These are phyloP conservation scores for Acomys russatus DNA, from an alignment of 2,797 vertebrate genomes.

Conservation along the genomic window DNA sequence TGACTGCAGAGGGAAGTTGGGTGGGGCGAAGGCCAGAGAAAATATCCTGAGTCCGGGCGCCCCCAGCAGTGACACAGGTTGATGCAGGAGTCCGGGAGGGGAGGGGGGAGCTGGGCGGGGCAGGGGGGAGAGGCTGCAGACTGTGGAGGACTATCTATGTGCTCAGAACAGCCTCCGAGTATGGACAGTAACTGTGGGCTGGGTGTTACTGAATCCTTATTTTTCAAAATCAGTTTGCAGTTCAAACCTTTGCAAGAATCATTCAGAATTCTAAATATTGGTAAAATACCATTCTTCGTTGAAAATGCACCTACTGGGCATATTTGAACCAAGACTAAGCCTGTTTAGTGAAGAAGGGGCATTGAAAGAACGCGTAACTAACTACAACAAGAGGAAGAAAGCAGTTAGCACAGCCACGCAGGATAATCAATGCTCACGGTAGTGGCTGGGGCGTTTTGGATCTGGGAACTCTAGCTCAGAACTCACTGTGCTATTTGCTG, in stretches of 20 bases:
- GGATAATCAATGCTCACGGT: rapidly evolving
- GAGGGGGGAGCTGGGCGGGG: no score
- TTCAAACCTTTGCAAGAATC: neutral
- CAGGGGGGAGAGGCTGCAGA: neutral
- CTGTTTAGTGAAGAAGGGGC: no score
- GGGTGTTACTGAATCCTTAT: neutral
- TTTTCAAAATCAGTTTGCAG: neutral
- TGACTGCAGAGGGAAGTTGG: no score
- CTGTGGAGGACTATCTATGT: rapidly evolving
- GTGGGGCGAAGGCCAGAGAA: neutral
- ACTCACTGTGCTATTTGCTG: neutral
- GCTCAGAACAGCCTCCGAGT: neutral
- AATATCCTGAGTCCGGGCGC: neutral
- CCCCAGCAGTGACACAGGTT: neutral
- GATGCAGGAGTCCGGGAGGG: neutral
- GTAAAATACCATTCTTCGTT: neutral
- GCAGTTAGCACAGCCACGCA: neutral
- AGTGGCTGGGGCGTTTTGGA: rapidly evolving
- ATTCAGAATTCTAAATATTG: neutral
- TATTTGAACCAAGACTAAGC: neutral
- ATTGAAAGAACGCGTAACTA: neutral
- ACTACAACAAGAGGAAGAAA: neutral
- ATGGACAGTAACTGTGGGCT: neutral
- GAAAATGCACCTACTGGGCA: neutral
- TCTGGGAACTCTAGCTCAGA: neutral